Conservation (phyloP, 1,140 invertebrate genomes). For the Tetramorium alpestre region DNA sequence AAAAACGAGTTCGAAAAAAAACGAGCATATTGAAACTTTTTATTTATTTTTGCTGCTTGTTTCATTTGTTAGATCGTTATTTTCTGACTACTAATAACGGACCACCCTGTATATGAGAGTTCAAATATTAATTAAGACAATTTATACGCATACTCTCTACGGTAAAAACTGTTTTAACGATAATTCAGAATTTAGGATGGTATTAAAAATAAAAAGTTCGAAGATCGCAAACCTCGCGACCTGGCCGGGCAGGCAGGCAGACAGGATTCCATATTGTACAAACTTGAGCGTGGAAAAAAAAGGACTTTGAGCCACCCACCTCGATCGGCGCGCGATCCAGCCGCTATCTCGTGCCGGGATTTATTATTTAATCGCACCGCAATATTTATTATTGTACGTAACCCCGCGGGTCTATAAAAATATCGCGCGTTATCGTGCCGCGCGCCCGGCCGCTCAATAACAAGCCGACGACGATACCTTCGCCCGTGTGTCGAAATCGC, state of each 20-base stretch:
- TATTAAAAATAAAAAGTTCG: constrained; percentile 43
- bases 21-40: neutral
- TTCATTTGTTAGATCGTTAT: neutral
- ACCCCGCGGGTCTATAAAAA: constrained; percentile 82
- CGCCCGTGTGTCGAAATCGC: constrained; percentile 72
- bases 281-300: constrained; percentile 29
- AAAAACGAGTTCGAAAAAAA: neutral
- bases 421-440: constrained; percentile 78
- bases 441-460: constrained; percentile 74
- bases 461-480: constrained; percentile 74
- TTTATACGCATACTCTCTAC: neutral
- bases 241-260: neutral
- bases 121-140: constrained; percentile 46
- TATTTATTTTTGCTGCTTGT: neutral
- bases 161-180: constrained; percentile 35
- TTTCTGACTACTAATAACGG: neutral
- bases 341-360: constrained; percentile 80
- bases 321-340: constrained; percentile 61
- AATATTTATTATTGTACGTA: constrained; percentile 83
- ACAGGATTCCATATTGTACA: constrained; percentile 34
- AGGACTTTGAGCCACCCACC: constrained; percentile 46
- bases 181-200: constrained; percentile 23
- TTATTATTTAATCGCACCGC: constrained; percentile 84
- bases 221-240: constrained; percentile 38
- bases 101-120: neutral